A percentile compares a stretch with the other conserved stretches of the same genome.
These are phyloP conservation scores for Premnoplex brunnescens DNA, from an alignment of 2,797 vertebrate genomes.

Conservation along the genomic window DNA sequence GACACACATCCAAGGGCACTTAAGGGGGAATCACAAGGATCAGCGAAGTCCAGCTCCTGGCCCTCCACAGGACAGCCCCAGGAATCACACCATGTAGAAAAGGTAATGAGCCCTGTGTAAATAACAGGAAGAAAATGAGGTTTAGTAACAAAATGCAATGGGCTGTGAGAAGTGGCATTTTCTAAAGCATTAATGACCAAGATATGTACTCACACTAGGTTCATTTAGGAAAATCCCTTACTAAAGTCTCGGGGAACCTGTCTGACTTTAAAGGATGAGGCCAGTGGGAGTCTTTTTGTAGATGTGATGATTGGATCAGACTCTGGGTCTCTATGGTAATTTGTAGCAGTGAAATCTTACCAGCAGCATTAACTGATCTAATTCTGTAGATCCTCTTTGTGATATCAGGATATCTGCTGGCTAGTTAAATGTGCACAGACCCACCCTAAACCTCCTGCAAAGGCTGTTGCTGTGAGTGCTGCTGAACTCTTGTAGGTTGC, in stretches of 20 bases:
- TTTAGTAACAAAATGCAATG: background rate
- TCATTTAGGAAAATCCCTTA: background rate
- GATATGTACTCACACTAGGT: background rate
- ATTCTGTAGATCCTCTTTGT: background rate
- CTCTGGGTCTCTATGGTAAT: background rate
- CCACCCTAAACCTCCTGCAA: background rate
- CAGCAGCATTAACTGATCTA: background rate
- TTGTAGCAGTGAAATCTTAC: background rate
- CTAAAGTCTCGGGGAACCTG: background rate
- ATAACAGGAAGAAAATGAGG: background rate
- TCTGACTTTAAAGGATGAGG: background rate
- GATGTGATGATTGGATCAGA: background rate
- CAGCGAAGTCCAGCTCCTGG: background rate
- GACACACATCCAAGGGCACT: background rate
- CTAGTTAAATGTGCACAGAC: background rate
- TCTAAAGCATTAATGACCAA: background rate
- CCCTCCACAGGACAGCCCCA: background rate
- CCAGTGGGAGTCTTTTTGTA: background rate
- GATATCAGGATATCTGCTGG: background rate
- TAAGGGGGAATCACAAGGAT: background rate
- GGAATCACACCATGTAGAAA: background rate
- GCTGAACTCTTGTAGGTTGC: background rate
- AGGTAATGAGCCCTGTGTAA: background rate
- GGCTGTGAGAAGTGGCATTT: background rate
- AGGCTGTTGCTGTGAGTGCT: background rate